Base-by-base conservation (phyloP, 2,113 vertebrate genomes). In the Xiphophorus maculatus region DNA sequence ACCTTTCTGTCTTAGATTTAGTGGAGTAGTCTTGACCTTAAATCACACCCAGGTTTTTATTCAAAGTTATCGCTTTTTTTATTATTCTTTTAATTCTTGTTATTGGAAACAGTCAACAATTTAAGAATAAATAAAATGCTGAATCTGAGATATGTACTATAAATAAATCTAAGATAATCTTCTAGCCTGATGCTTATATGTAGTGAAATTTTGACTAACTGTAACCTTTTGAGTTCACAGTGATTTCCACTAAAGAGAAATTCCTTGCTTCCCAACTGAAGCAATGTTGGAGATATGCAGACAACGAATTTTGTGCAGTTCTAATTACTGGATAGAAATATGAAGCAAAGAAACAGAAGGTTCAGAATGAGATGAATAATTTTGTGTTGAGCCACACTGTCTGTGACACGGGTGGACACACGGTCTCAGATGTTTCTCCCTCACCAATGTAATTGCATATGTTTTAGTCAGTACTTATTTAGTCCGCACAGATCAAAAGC, bases 401-500 rank as follows among this genome's bases (percentile, higher is more conserved):
- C 66, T 68, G 65, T 82, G 81, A 82, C 79, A 69, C 70, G 1
- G 0, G 7, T 72, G 81, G 84, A 66, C 88, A 79, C 76, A 60
- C 64, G 77, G 77, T 72, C 69, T 78, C 74, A 28, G 68, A 82
- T 71, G 68, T 78, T 68, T 64, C 61, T 32, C 66, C 60, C 44
- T 74, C 32, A 73, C 74, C 74, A 79, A 85, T 88, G 73, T 81
- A 84, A 88, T 64, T 84, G 75, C 85, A 77, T 66, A 83, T 83
- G 76, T 84, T 83, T 82, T 71, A 78, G 81, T 88, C 83, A 58
- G 81, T 73, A 7, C 76, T 86, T 79, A 40, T 89, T 87, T 77
- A 62, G 76, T 84, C 84, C 58, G 33, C 13, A 8, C 28, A 71
- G 87, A 89, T 91, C 83, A 91, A 88, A 86, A 60, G 81, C 78